A percentile compares a stretch with the other conserved stretches of the same genome.
Conservation (phyloP, 1,140 invertebrate species). For the Polyergus mexicanus region DNA sequence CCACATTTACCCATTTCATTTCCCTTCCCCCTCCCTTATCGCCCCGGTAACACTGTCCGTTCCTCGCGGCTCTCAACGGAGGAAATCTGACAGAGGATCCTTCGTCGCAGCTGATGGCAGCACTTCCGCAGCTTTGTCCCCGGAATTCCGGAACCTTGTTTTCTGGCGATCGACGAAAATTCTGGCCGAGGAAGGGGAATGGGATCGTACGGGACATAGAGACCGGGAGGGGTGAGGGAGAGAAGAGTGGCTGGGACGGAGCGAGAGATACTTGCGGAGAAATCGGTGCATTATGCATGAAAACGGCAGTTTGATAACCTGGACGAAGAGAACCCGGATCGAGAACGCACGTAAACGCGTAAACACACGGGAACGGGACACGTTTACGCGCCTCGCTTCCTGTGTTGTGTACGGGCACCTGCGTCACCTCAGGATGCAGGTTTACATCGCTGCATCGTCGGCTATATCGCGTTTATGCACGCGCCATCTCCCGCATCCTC, state of each 20-base stretch:
- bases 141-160: conserved; percentile 64
- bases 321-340: conserved; percentile 44
- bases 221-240: conserved; percentile 1
- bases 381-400: conserved; percentile 60
- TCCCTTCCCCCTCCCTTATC: background rate
- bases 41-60: background rate
- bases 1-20: conserved; percentile 1
- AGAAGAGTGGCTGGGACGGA: background rate
- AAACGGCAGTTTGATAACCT: conserved; percentile 77
- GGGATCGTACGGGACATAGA: background rate
- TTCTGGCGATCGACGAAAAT: conserved; percentile 54
- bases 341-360: conserved; percentile 53
- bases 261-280: conserved; percentile 30
- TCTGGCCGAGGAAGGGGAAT: background rate
- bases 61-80: conserved; percentile 11
- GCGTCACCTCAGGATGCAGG: conserved; percentile 27
- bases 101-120: conserved; percentile 63
- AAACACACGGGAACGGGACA: conserved; percentile 25
- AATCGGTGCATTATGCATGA: conserved; percentile 78
- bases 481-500: conserved; percentile 64
- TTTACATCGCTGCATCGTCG: conserved; percentile 61
- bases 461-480: conserved; percentile 65
- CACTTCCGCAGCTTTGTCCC: conserved; percentile 55
- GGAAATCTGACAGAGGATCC: conserved; percentile 68
- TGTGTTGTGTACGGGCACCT: conserved; percentile 54